A percentile compares a stretch with the other conserved stretches of the same genome.
phyloP scores from a whole-genome alignment of 2,113 vertebrate genomes.

The Callorhinus ursinus region DNA sequence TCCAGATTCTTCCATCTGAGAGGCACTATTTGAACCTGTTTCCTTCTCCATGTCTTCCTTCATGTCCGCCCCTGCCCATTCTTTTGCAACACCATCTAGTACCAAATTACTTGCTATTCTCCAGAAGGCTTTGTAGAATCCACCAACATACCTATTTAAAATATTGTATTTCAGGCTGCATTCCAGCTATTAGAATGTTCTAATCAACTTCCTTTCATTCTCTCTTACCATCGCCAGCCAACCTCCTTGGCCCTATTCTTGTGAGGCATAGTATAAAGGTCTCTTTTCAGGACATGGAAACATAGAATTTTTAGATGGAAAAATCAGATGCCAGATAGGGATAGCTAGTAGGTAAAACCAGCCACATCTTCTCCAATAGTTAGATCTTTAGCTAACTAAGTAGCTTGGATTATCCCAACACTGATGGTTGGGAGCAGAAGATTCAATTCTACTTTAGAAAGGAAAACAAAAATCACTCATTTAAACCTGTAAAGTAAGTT shows the following conservation, averaged over 20 bases:
- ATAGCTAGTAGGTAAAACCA: not conserved
- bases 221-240: not conserved
- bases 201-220: not conserved
- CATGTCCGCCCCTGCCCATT: not conserved
- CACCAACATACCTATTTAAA: not conserved
- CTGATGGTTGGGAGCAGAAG: not conserved
- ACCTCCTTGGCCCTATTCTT: not conserved
- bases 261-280: not conserved
- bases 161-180: not conserved
- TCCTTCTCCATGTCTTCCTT: not conserved
- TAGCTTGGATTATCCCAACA: not conserved
- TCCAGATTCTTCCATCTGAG: not conserved
- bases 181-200: not conserved
- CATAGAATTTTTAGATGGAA: not conserved
- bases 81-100: not conserved
- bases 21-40: not conserved
- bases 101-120: not conserved
- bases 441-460: conserved; percentile 5
- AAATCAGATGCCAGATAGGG: not conserved
- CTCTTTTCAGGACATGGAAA: not conserved
- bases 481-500: not conserved
- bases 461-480: not conserved
- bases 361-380: not conserved
- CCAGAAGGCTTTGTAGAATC: not conserved
- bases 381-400: not conserved